Conservation (phyloP, 2,797 vertebrate species). For the Macropodus opercularis region DNA sequence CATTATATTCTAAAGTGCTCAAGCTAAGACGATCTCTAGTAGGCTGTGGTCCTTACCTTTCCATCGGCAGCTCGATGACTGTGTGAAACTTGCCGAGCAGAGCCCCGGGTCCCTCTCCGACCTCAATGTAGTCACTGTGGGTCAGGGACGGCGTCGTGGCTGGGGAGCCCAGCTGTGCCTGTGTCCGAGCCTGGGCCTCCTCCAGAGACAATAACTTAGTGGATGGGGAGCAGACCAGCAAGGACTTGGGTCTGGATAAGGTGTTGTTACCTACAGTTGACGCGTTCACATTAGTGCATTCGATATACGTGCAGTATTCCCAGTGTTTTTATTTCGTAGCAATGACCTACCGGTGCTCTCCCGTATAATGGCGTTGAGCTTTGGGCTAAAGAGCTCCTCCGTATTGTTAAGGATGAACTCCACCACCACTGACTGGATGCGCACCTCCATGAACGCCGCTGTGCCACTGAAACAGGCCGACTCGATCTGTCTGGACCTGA, state of each 20-base stretch:
- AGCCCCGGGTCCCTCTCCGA: conserved; percentile 94
- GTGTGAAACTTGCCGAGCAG: conserved; percentile 96
- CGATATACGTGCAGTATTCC: too few species aligned
- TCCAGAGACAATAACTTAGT: conserved; percentile 95
- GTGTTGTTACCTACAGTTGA: conserved; percentile 85
- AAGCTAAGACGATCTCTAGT: background rate
- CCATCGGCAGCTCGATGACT: conserved; percentile 92
- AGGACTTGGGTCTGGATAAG: conserved; percentile 92
- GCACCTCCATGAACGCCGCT: conserved; percentile 97
- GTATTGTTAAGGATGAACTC: conserved; percentile 98
- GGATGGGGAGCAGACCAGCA: conserved; percentile 94
- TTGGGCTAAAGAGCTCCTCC: conserved; percentile 93
- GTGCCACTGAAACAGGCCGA: conserved; percentile 97
- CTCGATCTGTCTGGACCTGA: conserved; percentile 96
- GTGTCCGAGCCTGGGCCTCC: conserved; percentile 95
- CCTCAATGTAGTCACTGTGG: conserved; percentile 96
- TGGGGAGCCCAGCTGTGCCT: conserved; percentile 91
- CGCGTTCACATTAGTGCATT: background rate
- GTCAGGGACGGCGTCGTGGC: conserved; percentile 80
- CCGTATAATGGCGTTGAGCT: conserved; percentile 91
- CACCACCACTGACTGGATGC: conserved; percentile 97
- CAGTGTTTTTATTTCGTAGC: background rate
- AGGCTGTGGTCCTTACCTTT: too few species aligned
- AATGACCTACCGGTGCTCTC: conserved; percentile 88
- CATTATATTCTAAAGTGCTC: background rate